These are phyloP conservation scores for Nesometra sesokonis DNA, from an alignment of 35 echinoderm and acorn worm species.

Conservation along the genomic window DNA sequence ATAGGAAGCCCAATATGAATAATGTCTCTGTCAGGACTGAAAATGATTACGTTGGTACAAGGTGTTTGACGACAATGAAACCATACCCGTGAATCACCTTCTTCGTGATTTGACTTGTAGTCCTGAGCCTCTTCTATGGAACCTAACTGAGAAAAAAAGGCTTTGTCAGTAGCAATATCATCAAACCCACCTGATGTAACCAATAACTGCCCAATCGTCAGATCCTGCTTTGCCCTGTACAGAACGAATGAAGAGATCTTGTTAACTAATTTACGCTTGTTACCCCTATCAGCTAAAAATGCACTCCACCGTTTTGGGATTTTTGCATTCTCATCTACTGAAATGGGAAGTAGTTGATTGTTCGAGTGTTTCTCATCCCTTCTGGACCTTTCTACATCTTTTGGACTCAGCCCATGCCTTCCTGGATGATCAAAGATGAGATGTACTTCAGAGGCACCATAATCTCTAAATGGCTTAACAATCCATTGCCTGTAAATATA, in stretches of 20 bases:
- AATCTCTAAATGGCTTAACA: not conserved
- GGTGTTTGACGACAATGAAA: conserved; percentile 14
- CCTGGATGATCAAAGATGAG: conserved; percentile 32
- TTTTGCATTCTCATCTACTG: not conserved
- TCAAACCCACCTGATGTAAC: conserved; percentile 41
- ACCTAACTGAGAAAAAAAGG: not conserved
- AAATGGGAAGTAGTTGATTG: not conserved
- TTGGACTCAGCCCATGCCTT: conserved; percentile 35
- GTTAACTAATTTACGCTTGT: conserved; percentile 16
- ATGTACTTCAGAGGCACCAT: conserved; percentile 13
- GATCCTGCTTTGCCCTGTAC: not conserved
- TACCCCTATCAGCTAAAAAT: conserved; percentile 13
- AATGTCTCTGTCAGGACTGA: conserved; percentile 26
- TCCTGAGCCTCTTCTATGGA: not conserved
- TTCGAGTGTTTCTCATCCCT: not conserved
- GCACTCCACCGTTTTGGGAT: not conserved
- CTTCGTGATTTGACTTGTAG: conserved; percentile 37
- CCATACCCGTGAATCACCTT: conserved; percentile 42
- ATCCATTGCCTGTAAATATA: conserved; percentile 1
- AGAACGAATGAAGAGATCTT: not conserved
- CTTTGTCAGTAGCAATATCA: conserved; percentile 30
- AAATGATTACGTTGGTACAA: conserved; percentile 21
- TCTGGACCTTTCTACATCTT: conserved; percentile 17
- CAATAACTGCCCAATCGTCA: not conserved
- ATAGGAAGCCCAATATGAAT: conserved; percentile 12